Evolutionary conservation across 1,140 invertebrate genomes (phyloP).

Genomic region (Aphis gossypii): DNA sequence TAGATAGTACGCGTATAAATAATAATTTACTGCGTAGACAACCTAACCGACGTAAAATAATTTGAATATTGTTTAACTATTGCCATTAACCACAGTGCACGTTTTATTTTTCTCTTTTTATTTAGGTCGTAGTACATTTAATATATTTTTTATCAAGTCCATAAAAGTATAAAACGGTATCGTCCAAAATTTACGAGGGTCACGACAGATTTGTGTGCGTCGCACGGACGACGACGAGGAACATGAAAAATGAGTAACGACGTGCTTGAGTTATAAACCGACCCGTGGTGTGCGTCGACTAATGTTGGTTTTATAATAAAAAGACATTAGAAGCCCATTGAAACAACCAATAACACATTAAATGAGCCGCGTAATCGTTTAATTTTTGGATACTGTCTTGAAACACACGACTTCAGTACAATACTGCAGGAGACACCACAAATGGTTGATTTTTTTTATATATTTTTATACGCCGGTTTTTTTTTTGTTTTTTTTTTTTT

Average conservation of each 20-base stretch:
- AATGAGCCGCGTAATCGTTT: slow-evolving; percentile 38
- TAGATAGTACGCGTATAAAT: not conserved
- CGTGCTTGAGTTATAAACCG: slow-evolving; percentile 27
- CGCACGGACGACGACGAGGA: not conserved
- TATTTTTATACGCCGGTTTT: not conserved
- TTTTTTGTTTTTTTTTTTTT: not conserved
- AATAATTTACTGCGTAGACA: too few species aligned
- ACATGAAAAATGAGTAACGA: not conserved
- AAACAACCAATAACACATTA: slow-evolving; percentile 29
- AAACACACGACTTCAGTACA: not conserved
- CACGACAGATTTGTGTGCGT: slow-evolving; percentile 41
- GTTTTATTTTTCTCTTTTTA: not conserved
- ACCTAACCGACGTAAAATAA: not conserved
- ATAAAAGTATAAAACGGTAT: not conserved
- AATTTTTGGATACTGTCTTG: not conserved
- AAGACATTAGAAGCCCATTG: slow-evolving; percentile 19
- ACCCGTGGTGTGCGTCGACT: not conserved
- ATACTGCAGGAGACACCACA: not conserved
- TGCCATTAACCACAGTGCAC: not conserved
- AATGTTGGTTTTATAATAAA: not conserved
- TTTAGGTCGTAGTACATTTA: not conserved
- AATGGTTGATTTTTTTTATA: not conserved
- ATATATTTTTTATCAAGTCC: not conserved
- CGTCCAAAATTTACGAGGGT: slow-evolving; percentile 28
- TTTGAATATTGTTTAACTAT: not conserved